Evolutionary conservation across 2,797 vertebrate genomes (phyloP).

Genomic region (Mycteria americana): DNA sequence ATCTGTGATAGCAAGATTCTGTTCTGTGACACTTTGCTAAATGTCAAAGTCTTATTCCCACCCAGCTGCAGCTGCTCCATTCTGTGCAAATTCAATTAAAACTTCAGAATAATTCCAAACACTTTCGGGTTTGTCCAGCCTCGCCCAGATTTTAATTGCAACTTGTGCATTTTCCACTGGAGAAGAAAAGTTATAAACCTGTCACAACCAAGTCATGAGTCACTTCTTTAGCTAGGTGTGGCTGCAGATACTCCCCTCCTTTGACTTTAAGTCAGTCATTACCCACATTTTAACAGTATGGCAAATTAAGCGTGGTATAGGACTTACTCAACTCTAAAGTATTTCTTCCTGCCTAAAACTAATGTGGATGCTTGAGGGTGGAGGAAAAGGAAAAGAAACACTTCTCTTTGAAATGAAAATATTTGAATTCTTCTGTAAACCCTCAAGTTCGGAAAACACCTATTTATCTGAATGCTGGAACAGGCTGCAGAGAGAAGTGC

Average conservation of each 20-base stretch:
- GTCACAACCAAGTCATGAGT: background rate
- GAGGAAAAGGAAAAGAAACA: background rate
- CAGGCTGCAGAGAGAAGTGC: background rate
- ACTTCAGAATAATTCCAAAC: background rate
- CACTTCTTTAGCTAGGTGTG: background rate
- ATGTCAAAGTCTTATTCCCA: background rate
- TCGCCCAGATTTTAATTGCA: constrained; percentile 43
- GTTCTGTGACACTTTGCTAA: background rate
- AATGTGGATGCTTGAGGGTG: background rate
- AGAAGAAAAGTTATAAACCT: background rate
- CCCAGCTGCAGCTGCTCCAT: background rate
- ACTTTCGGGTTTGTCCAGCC: constrained; percentile 21
- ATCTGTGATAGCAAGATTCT: background rate
- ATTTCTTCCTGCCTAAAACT: background rate
- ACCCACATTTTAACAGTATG: background rate
- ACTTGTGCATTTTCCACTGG: background rate
- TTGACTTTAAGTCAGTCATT: no score
- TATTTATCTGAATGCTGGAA: background rate
- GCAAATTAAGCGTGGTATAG: background rate
- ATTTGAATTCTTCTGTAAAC: background rate
- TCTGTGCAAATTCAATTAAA: background rate
- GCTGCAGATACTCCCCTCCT: background rate
- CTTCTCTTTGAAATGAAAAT: background rate
- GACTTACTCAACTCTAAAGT: background rate
- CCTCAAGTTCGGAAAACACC: background rate